Evolutionary conservation across 2,113 vertebrate genomes (phyloP), one percentile per base, ranked within the genome.

Genomic region (Thalassoma bifasciatum): DNA sequence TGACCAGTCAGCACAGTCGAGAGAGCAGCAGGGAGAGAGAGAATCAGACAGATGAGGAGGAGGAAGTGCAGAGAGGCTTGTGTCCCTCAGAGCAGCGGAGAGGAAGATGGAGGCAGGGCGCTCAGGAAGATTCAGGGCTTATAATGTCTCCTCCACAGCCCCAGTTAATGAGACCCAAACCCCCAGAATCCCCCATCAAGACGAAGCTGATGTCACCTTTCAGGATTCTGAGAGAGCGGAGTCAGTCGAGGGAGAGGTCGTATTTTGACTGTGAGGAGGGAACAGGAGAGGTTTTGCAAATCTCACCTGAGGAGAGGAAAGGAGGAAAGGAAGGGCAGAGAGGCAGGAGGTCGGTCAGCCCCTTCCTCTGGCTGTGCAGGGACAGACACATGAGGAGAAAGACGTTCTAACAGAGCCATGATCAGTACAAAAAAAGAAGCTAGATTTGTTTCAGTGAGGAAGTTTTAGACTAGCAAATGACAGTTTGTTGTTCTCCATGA

Each of bases 201-300:
- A 93, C 81, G 47, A 92, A 77, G 51, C 88, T 95, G 82, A 75
- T 84, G 66, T 92, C 91, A 19, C 88, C 21, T 1, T 94, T 96
- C 92, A 94, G 90, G 92, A 88, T 90, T 86, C 86, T 94, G 88
- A 96, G 95, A 91, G 94, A 94, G 78, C 95, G 94, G 87, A 94
- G 94, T 85, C 90, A 83, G 88, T 96, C 94, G 84, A 95, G 95
- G 89, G 95, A 96, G 77, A 97, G 93, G 83, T 77, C 80, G 52
- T 83, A 17, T 11, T 13, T 19, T 11, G 57, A 19, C 13, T 34
- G 8, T 19, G 56, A 23, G 40, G 69, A 77, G 23, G 56, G 2
- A 82, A 50, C 72, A 72, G 83, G 78, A 79, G 89, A 67, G 36
- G 5, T 0, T 10, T n/a, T 4, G 14, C 10, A 72, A 26, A 59